These are phyloP conservation scores for Oxycera nigricornis DNA, from an alignment of 2,888 invertebrate species.

Conservation along the genomic window DNA sequence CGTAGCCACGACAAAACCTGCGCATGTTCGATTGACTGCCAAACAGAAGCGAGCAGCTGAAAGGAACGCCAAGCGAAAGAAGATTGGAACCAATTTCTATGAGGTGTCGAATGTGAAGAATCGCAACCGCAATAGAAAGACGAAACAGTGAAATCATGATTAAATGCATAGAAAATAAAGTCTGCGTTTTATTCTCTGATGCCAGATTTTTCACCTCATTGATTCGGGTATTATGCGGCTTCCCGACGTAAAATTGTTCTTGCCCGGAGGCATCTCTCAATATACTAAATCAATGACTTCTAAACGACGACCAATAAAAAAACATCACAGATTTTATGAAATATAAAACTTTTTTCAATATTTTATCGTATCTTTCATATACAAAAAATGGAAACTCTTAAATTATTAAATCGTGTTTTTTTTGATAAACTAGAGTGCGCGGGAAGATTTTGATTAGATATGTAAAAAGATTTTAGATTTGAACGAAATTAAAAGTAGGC, in stretches of 20 bases:
- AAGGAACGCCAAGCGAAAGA: slow-evolving; percentile 77
- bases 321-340: slow-evolving; percentile 20
- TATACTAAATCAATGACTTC: neutral
- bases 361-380: slow-evolving; percentile 21
- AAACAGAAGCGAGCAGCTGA: slow-evolving; percentile 79
- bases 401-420: slow-evolving; percentile 31
- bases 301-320: neutral
- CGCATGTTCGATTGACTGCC: slow-evolving; percentile 71
- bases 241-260: no score
- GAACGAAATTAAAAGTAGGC: slow-evolving; percentile 23
- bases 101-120: slow-evolving; percentile 90
- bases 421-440: slow-evolving; percentile 26
- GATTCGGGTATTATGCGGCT: neutral
- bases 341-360: slow-evolving; percentile 35
- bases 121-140: slow-evolving; percentile 67
- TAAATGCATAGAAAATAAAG: neutral
- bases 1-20: slow-evolving; percentile 53
- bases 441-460: slow-evolving; percentile 9
- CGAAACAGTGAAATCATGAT: neutral
- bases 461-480: slow-evolving; percentile 20
- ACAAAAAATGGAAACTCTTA: slow-evolving; percentile 34
- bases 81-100: slow-evolving; percentile 88
- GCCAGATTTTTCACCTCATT: no score
- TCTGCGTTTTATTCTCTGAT: neutral
- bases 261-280: neutral